phyloP scores from a whole-genome alignment of 2,113 vertebrate species.

The Oxygymnocypris stewartii region DNA sequence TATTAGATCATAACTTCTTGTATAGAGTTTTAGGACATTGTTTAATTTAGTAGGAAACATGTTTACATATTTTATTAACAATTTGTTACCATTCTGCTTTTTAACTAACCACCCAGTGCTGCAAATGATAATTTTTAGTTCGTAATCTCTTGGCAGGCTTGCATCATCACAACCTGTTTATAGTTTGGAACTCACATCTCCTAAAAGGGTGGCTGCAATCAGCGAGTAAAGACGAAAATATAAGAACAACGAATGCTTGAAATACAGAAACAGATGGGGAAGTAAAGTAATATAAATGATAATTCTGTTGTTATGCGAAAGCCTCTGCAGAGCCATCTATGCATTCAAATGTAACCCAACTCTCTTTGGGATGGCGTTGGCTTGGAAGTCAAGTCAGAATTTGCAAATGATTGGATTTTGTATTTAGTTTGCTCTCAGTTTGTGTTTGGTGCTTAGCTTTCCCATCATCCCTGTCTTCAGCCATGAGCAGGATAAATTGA shows the following conservation, averaged over 20 bases:
- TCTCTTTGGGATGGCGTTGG: neutral
- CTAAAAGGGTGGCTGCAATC: neutral
- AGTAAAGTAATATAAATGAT: conserved; percentile 49
- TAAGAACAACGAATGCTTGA: neutral
- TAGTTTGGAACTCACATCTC: neutral
- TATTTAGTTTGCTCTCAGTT: conserved; percentile 22
- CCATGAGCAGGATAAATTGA: conserved; percentile 28
- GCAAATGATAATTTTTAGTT: neutral
- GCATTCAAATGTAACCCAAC: conserved; percentile 6
- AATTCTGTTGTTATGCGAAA: conserved; percentile 14
- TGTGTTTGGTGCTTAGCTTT: neutral
- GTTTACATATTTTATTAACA: conserved; percentile 17
- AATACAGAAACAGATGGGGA: conserved; percentile 8
- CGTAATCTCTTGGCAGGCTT: neutral
- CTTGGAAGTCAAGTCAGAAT: conserved; percentile 4
- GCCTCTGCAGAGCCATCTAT: neutral
- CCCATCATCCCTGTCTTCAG: neutral
- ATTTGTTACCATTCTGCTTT: neutral
- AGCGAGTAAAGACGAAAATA: neutral
- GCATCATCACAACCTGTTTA: conserved; percentile 10
- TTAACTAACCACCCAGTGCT: neutral
- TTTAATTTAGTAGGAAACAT: neutral
- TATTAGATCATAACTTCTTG: neutral
- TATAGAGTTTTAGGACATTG: neutral
- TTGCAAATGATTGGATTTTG: neutral